Base-by-base conservation (phyloP, 2,113 vertebrate species). In the Peucedramus taeniatus region DNA sequence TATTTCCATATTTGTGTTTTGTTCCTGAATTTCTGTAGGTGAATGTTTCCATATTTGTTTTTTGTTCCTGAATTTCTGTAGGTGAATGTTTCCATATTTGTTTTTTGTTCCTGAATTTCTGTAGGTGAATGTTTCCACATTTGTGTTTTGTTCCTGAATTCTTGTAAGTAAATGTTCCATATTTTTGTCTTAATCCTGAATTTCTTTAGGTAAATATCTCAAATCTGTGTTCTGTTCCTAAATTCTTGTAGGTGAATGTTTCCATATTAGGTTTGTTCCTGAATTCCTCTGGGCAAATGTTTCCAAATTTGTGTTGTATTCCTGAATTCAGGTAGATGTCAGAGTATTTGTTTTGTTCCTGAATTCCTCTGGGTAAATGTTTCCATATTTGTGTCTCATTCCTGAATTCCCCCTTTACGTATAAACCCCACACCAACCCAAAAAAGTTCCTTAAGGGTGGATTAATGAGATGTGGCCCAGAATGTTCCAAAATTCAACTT, bases 81-180 rank as follows among this genome's bases (percentile, higher is more conserved):
- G 22, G 22, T 2, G 7, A 66, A 35, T 49, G 1, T 49, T 19
- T 47, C 54, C 27, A 31, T 30, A 1, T 18, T n/a, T 40, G 37
- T 44, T 10, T 33, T 2, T 20, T 50, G 0, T 40, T 30, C 42
- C 39, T 42, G 2, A 56, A 16, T 40, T 60, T 1, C 3, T 24
- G 0, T 21, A 2, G 26, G 13, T 11, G 1, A 19, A 57, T 22
- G 2, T 35, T 4, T 22, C 21, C 5, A 1, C 17, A 1, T 14
- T 33, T 27, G 6, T 15, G 7, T 39, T 7, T 13, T 14, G 1
- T 51, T n/a, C 23, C 51, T n/a, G 1, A 54, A 56, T n/a, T 42
- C 1, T 3, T 7, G 2, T 9, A 4, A 19, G 13, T 16, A 2
- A 59, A 18, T 0, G 0, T 31, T n/a, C 7, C 14, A 1, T 22